A percentile compares a stretch with the other conserved stretches of the same genome.
Conservation (phyloP, 1,140 invertebrate species). For the Pygmarrhopalites habei region DNA sequence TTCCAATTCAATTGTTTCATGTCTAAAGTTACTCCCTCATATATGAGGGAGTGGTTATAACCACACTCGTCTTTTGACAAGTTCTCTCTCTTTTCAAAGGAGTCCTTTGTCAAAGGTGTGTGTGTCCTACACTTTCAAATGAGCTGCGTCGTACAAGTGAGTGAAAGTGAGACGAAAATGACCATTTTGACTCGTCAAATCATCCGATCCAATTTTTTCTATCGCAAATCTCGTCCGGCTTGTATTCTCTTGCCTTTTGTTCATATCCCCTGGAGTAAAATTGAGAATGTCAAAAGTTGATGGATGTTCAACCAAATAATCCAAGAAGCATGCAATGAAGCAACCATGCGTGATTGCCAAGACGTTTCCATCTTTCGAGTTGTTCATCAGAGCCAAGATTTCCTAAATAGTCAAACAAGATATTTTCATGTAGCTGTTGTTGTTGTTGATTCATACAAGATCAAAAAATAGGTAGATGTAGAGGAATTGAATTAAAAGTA, state of each 20-base stretch:
- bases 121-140: neutral
- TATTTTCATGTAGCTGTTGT: neutral
- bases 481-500: neutral
- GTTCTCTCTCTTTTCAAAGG: too few species aligned
- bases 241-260: neutral
- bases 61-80: too few species aligned
- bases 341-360: neutral
- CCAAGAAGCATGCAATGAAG: neutral
- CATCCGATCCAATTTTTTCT: neutral
- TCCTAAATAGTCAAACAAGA: neutral
- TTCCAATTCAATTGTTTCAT: too few species aligned
- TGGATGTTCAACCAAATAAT: neutral
- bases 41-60: too few species aligned
- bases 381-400: neutral
- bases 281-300: neutral
- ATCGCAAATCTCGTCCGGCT: neutral
- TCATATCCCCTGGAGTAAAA: neutral
- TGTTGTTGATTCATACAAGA: neutral
- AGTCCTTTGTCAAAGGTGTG: too few species aligned
- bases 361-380: neutral
- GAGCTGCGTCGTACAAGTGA: neutral
- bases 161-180: neutral
- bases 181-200: too few species aligned
- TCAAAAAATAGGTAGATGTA: neutral
- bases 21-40: too few species aligned